Evolutionary conservation across 2,888 invertebrate genomes (phyloP).

Genomic region (Rhamphomyia laevipes): DNA sequence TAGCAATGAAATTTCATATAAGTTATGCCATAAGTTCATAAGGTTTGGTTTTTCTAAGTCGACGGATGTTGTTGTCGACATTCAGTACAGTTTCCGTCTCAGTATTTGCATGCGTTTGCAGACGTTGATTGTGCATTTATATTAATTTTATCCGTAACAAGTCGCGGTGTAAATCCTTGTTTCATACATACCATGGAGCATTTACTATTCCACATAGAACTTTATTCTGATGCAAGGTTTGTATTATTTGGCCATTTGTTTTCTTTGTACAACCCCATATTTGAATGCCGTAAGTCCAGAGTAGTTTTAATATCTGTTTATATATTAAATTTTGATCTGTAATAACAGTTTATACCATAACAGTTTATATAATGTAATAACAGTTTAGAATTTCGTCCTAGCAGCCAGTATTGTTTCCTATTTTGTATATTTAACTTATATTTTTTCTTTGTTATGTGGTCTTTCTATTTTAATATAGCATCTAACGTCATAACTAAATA

Average conservation of each 20-base stretch:
- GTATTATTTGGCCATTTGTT: not conserved
- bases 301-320: slow-evolving; percentile 1
- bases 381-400: not conserved
- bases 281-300: slow-evolving; percentile 5
- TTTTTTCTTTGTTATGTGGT: slow-evolving; percentile 1
- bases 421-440: not conserved
- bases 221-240: slow-evolving; percentile 1
- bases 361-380: slow-evolving; percentile 1
- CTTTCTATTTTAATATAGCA: not conserved
- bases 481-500: not conserved
- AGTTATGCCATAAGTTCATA: not conserved
- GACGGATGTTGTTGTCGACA: slow-evolving; percentile 1
- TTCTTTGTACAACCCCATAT: slow-evolving; percentile 6
- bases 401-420: not conserved
- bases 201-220: slow-evolving; percentile 3
- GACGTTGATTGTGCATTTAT: not conserved
- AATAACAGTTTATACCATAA: slow-evolving; percentile 1
- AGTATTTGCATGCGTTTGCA: not conserved
- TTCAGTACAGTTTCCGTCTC: not conserved
- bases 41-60: slow-evolving; percentile 2
- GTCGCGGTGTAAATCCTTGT: slow-evolving; percentile 1
- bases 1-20: not conserved
- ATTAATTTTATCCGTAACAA: slow-evolving; percentile 3
- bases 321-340: slow-evolving; percentile 4
- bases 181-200: slow-evolving; percentile 5